Conservation (phyloP, 2,888 invertebrate species). For the Hemithea aestivaria region DNA sequence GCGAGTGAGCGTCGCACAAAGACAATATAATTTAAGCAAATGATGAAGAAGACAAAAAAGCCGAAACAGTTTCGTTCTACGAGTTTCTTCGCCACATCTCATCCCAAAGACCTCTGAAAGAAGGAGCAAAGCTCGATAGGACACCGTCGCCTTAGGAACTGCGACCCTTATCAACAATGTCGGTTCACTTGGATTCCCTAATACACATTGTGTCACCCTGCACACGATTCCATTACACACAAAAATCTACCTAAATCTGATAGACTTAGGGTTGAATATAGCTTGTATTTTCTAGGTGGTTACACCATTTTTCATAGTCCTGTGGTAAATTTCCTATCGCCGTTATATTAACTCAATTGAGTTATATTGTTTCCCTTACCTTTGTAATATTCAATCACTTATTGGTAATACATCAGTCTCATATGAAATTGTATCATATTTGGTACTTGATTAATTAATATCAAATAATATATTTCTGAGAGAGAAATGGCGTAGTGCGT, state of each 20-base stretch:
- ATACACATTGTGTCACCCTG: slow-evolving; percentile 55
- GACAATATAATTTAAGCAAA: too few species aligned
- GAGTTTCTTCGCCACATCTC: slow-evolving; percentile 28
- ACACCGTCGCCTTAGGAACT: slow-evolving; percentile 61
- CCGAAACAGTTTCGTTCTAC: neutral
- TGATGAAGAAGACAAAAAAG: too few species aligned
- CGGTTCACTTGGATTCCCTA: slow-evolving; percentile 56
- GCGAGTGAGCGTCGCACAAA: too few species aligned
- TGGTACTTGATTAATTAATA: too few species aligned
- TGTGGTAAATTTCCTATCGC: slow-evolving; percentile 55
- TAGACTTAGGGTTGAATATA: slow-evolving; percentile 20
- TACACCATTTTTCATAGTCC: slow-evolving; percentile 29
- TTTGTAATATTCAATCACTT: slow-evolving; percentile 58
- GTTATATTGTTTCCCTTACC: slow-evolving; percentile 59
- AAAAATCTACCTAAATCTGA: slow-evolving; percentile 29
- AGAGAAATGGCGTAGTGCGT: too few species aligned
- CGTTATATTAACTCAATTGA: slow-evolving; percentile 58
- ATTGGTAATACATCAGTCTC: slow-evolving; percentile 16
- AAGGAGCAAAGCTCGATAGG: slow-evolving; percentile 60
- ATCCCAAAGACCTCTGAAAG: slow-evolving; percentile 34
- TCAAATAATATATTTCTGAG: too few species aligned
- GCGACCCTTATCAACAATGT: slow-evolving; percentile 72
- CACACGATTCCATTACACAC: slow-evolving; percentile 19
- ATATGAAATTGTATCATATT: slow-evolving; percentile 7
- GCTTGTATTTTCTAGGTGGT: neutral